Base-by-base conservation (phyloP, 2,113 vertebrate genomes). In the Zonotrichia leucophrys region DNA sequence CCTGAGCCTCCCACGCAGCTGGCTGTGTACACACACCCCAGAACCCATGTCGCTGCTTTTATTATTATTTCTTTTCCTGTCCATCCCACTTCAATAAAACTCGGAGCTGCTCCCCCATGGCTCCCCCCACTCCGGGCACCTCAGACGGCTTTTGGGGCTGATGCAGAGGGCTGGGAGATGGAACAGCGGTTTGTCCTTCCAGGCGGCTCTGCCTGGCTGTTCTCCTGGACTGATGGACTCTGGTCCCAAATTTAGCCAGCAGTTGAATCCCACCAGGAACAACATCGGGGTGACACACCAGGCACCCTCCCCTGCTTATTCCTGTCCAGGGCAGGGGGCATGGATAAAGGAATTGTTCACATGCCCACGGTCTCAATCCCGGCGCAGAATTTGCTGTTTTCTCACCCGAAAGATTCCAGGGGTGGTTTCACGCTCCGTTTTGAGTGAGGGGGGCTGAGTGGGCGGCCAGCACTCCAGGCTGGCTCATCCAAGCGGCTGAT, bases 1-100 rank as follows among this genome's bases (percentile, higher is more conserved):
- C 83, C 44, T 96, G 94, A 96, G 47, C 67, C 56, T 46, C 31
- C 49, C 84, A 82, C 91, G 50, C 94, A 93, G 88, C 94, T 91
- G 91, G 91, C 94, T 93, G 88, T 82, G 94, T 93, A 81, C 52
- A 22, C 12, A 21, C 27, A 47, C 9, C 41, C 14, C 20, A 11
- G 0, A 11, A 31, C 27, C 6, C 28, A 23, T 42, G 11, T 12
- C 37, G 33, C 64, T 22, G 24, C 17, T 88, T 80, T 67, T 53
- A 15, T 64, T 68, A 15, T 47, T 59, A 8, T 58, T 70, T 35
- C 25, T 30, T 23, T 7, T 7, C 30, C 9, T 21, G 20, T 44
- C 46, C 55, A 23, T 56, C 83, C 39, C 58, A 49, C 23, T 59
- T 78, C 47, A 96, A 92, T 94, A 86, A 95, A 96, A 90, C 35